Conservation (phyloP, 1,140 invertebrate species). For the Pseudomyrmex flavicornis region DNA sequence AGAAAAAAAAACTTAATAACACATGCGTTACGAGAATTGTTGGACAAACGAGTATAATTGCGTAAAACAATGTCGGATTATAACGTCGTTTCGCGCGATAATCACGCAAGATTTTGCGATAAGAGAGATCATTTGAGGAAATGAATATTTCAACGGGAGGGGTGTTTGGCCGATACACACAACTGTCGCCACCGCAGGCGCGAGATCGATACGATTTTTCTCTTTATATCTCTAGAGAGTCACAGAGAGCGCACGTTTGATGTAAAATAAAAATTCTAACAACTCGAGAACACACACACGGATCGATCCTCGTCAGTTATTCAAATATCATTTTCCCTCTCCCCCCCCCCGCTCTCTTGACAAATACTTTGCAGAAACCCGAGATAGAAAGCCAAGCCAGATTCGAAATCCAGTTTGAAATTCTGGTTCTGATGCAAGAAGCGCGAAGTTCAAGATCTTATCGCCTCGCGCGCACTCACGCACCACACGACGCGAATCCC, state of each 20-base stretch:
- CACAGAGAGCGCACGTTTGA: background rate
- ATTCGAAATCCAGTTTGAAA: constrained; percentile 21
- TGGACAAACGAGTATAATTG: too few relatives aligned
- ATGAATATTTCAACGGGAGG: background rate
- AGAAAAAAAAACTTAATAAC: background rate
- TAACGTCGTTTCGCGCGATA: too few relatives aligned
- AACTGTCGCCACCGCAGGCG: too few relatives aligned
- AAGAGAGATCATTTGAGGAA: background rate
- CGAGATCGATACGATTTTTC: background rate
- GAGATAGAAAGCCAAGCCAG: background rate
- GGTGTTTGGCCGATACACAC: background rate
- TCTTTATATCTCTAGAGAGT: background rate
- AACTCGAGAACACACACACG: background rate
- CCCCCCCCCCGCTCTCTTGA: background rate
- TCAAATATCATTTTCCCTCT: background rate
- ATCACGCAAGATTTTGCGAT: too few relatives aligned
- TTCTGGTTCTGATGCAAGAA: constrained; percentile 12
- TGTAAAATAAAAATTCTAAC: constrained; percentile 7
- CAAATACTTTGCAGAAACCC: background rate
- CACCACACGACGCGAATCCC: background rate
- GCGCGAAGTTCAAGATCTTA: constrained; percentile 31
- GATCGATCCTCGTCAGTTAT: constrained; percentile 7
- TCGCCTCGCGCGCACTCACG: background rate
- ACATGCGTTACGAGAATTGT: background rate
- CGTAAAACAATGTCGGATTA: too few relatives aligned